These are phyloP conservation scores for Rhynchomys soricoides DNA, from an alignment of 2,113 vertebrate species.

Conservation along the genomic window DNA sequence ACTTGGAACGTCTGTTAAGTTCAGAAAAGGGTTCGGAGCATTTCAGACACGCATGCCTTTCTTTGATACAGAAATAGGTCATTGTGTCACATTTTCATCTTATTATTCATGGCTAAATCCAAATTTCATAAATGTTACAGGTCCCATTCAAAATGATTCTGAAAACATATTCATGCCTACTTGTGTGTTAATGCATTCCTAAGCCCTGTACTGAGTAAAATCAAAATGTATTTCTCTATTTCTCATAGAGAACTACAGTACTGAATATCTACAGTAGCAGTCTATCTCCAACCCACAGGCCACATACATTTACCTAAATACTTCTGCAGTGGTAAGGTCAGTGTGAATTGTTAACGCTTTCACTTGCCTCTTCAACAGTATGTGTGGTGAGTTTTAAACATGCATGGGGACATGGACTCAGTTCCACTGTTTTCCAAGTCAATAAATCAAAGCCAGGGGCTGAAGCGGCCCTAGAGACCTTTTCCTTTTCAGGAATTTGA, in stretches of 20 bases:
- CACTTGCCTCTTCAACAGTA: background rate
- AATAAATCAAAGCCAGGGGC: background rate
- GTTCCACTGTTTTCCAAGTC: background rate
- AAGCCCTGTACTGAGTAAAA: conserved; percentile 13
- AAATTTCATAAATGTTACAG: conserved; percentile 41
- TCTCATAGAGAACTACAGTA: background rate
- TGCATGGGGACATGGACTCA: background rate
- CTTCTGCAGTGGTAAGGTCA: background rate
- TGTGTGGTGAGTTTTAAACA: background rate
- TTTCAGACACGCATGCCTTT: background rate
- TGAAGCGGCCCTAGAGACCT: background rate
- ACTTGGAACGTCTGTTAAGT: conserved; percentile 22
- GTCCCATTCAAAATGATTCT: background rate
- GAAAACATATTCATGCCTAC: background rate
- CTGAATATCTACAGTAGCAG: background rate
- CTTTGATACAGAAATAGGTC: conserved; percentile 11
- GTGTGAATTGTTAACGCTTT: background rate
- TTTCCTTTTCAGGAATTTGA: background rate
- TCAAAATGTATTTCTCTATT: conserved; percentile 25
- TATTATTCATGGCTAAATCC: conserved; percentile 16
- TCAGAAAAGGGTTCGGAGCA: conserved; percentile 26
- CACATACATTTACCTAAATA: background rate
- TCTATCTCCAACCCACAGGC: background rate
- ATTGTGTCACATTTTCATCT: conserved; percentile 12
- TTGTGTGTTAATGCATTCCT: conserved; percentile 25